Evolutionary conservation across 2,113 vertebrate genomes (phyloP).

Genomic region (Okapia johnstoni): DNA sequence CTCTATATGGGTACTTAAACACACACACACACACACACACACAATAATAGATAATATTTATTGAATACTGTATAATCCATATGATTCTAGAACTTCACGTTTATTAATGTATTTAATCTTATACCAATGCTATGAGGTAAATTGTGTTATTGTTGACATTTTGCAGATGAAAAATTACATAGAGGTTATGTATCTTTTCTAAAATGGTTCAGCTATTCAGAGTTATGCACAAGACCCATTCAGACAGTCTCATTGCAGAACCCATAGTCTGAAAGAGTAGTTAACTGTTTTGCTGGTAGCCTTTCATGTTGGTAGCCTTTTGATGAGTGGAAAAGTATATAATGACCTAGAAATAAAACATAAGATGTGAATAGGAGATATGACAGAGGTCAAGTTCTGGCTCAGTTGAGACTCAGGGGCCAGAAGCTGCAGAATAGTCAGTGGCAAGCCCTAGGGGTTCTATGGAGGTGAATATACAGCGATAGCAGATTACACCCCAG

Average conservation of each 20-base stretch:
- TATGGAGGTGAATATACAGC: background rate
- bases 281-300: background rate
- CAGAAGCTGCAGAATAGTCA: background rate
- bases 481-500: rapidly evolving
- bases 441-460: background rate
- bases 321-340: background rate
- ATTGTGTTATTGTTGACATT: background rate
- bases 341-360: background rate
- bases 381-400: background rate
- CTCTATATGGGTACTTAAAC: background rate
- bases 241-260: background rate
- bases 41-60: background rate
- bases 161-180: background rate
- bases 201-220: background rate
- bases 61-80: background rate
- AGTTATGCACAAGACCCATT: background rate
- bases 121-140: background rate
- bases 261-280: background rate
- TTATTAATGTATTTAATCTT: background rate
- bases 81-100: background rate
- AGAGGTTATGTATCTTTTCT: background rate
- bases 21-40: background rate
- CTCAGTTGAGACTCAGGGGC: background rate
- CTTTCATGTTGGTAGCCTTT: background rate
- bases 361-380: background rate